These are phyloP conservation scores for Sarcoramphus papa DNA, from an alignment of 2,797 vertebrate genomes.

Conservation along the genomic window DNA sequence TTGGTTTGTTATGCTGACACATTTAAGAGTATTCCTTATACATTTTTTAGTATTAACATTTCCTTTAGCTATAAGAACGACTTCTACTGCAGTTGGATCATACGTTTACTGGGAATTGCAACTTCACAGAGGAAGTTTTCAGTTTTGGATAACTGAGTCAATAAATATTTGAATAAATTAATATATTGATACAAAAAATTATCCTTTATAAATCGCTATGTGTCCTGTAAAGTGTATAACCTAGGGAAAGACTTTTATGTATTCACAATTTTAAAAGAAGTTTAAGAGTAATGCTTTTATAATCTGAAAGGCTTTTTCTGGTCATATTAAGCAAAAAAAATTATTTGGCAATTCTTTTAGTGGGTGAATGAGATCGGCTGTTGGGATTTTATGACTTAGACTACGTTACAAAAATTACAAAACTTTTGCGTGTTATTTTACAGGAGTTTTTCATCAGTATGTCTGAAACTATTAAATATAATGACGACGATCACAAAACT, in stretches of 20 bases:
- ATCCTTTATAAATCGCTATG: background rate
- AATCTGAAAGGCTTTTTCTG: background rate
- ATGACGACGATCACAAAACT: constrained; percentile 96
- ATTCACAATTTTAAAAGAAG: background rate
- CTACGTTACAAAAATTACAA: background rate
- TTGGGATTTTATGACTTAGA: background rate
- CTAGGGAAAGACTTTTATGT: background rate
- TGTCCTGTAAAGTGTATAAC: background rate
- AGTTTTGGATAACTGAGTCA: background rate
- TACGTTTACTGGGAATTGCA: background rate
- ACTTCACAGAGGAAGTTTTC: background rate
- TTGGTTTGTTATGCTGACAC: background rate
- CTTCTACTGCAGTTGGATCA: background rate
- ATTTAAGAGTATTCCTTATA: background rate
- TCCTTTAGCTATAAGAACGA: background rate
- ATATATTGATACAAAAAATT: background rate
- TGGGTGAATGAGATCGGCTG: background rate
- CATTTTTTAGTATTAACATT: background rate
- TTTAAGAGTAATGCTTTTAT: background rate
- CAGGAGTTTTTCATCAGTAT: constrained; percentile 88
- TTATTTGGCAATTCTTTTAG: background rate
- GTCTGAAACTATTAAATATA: constrained; percentile 95
- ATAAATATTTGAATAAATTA: background rate
- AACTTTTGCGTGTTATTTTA: background rate
- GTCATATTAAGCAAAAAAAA: background rate